Base-by-base conservation (phyloP, 2,888 invertebrate genomes). In the Phania funesta region DNA sequence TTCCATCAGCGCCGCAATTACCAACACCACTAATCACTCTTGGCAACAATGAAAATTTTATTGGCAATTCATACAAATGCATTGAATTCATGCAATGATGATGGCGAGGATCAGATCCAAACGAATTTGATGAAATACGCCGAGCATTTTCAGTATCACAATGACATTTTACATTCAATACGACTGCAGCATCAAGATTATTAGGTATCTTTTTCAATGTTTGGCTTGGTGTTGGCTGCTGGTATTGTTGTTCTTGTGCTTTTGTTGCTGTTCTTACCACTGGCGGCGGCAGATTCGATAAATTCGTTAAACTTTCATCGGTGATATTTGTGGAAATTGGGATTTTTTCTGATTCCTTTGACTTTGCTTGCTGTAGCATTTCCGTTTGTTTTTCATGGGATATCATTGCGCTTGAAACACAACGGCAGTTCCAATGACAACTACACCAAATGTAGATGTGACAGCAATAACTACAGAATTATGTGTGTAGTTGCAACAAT, bases 281-380 rank as follows among this genome's bases (percentile, higher is more conserved):
- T 20, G 44, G 1, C 46, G 41, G 9, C 52, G 41, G 56, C 48
- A 52, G 68, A 65, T 50, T 81, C 9, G 20, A 22, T 52, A 76
- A 83, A 62, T 84, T 74, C 65, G 80, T 82, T 84, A 81, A 75
- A 56, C 80, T 83, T 78, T 84, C 84, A 54, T 79, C 84, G 85
- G 86, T 87, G 86, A 88, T 88, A 86, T 89, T 86, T 83, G 88
- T 86, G 74, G 88, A 86, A 80, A 87, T 87, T 64, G 85, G 81
- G 80, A 86, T 29, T 48, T 70, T 50, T 62, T 84, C 52, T 84
- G 79, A 58, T 83, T 84, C 84, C 41, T 83, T 84, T 73, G 84
- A 64, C 58, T 86, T 80, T 65, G 83, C 68, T 38, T 64, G 64
- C 81, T 73, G 54, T 68, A 83, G 74, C 83, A 81, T 65, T 84